Conservation (phyloP, 2,113 vertebrate genomes). For the Archocentrus centrarchus region DNA sequence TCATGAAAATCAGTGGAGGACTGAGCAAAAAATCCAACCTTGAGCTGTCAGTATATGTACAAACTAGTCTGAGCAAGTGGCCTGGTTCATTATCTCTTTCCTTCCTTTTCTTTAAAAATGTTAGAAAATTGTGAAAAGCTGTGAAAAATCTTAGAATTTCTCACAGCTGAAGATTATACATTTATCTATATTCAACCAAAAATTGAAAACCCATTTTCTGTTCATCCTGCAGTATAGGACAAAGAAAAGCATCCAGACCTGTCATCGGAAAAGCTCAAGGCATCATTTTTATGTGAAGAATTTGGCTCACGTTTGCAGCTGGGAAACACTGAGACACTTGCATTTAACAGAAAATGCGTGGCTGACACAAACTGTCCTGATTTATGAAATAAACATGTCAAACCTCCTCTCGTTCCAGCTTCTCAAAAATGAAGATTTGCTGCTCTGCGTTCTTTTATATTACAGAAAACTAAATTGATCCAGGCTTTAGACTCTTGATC, state of each 20-base stretch:
- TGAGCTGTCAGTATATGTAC: fast-evolving
- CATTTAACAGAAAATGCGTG: neutral
- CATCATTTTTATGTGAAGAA: neutral
- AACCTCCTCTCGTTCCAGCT: neutral
- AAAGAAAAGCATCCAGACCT: neutral
- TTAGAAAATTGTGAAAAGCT: neutral
- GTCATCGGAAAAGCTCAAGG: neutral
- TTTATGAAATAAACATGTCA: neutral
- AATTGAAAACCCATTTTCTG: neutral
- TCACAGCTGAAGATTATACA: neutral
- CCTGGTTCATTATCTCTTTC: neutral
- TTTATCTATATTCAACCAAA: neutral
- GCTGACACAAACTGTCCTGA: neutral
- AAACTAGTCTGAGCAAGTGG: neutral
- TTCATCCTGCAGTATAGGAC: neutral
- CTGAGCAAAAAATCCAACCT: neutral
- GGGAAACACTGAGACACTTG: neutral
- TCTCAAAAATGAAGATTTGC: neutral
- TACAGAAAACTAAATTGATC: neutral
- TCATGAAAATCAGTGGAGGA: neutral
- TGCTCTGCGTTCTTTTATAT: neutral
- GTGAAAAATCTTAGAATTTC: neutral
- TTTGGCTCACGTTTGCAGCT: neutral
- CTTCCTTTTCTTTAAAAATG: neutral
- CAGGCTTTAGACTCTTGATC: neutral